Evolutionary conservation across 2,797 vertebrate genomes (phyloP).

Genomic region (Propithecus deckenii): DNA sequence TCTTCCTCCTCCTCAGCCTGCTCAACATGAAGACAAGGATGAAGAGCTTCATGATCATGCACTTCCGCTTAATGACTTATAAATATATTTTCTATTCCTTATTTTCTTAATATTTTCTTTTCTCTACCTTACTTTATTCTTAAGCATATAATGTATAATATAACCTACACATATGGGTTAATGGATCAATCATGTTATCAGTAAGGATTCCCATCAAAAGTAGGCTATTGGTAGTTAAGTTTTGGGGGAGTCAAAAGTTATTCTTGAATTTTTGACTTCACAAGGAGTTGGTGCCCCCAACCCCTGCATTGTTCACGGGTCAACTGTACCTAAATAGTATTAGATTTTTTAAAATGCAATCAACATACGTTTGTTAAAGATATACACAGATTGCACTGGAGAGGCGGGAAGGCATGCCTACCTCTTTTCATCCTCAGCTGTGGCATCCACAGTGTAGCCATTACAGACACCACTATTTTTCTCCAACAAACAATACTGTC

Average conservation of each 20-base stretch:
- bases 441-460: no score
- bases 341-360: neutral
- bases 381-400: no score
- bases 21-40: neutral
- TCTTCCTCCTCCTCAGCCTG: neutral
- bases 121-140: neutral
- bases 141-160: neutral
- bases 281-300: neutral
- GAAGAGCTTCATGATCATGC: neutral
- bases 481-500: neutral
- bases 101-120: neutral
- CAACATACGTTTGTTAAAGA: neutral
- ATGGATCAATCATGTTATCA: neutral
- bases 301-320: neutral
- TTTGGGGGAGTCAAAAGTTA: neutral
- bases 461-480: neutral
- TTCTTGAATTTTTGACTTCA: neutral
- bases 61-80: neutral
- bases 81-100: neutral
- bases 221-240: neutral
- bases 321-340: neutral
- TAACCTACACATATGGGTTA: neutral
- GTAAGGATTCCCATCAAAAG: neutral
- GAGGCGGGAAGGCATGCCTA: rapidly evolving
- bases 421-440: neutral